Base-by-base conservation (phyloP, 2,888 invertebrate species). In the Mythimna vitellina region DNA sequence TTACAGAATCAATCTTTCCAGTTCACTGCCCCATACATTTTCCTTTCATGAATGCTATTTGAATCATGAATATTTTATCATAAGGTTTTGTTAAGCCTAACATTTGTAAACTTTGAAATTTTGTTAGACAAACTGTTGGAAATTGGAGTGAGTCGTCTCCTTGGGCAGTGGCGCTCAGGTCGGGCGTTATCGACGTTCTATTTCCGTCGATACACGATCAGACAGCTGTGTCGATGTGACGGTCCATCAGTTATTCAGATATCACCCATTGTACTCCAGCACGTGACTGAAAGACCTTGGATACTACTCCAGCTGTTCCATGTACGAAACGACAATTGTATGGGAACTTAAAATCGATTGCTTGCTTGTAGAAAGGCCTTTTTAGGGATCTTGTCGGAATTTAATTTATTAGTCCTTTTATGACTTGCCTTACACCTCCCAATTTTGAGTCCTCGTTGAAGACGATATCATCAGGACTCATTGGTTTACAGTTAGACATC, bases 241-340 rank as follows among this genome's bases (percentile, higher is more conserved):
- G 89, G 85, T 86, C 85, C 87, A 90, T 91, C 90, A 91, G 90
- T 89, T 92, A 91, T 92, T 91, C 89, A 88, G 86, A 86, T 86
- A 88, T 84, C 81, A 81, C 76, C 89, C 81, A 89, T 90, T 90
- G 91, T 91, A 83, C 73, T 78, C 71, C 57, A 77, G 79, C 84
- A 86, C 78, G 79, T 88, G 86, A 88, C 70, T 70, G 25, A 49
- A 62, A 65, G 81, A 80, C 89, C 89, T 89, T 89, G 88, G 79
- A 69, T 76, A 57, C 54, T 38, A 66, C 68, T 74, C 64, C 35
- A 65, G 60, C 60, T 64, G n/a, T 53, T 60, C 69, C 80, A 75
- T 62, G 54, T 38, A 69, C 35, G 25, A 65, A 56, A 81, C 29
- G 29, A 65, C n/a, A 66, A 29, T 9, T 17, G 8, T 78, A 63